Base-by-base conservation (phyloP, 2,797 vertebrate species). In the Hypotaenidia philippensis region DNA sequence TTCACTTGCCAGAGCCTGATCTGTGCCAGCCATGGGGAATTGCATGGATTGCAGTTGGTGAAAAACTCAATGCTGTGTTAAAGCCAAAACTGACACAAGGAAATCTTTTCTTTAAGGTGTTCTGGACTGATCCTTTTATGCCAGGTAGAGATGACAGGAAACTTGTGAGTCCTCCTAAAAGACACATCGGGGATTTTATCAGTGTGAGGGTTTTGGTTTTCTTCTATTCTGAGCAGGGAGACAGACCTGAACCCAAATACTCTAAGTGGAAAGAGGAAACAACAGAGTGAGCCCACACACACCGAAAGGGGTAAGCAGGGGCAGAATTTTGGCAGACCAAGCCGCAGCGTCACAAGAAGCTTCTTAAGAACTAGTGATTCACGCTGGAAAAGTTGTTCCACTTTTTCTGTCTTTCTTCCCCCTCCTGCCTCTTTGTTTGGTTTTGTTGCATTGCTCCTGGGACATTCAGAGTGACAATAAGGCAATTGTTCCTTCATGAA, bases 401-500 rank as follows among this genome's bases (percentile, higher is more conserved):
- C 68, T 65, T 80, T 89, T 95, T 78, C 60, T 83, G 60, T 44
- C 80, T 86, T 83, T 90, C 77, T 82, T 90, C 52, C 50, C 49
- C 34, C 61, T 56, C 34, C 53, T 11, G 8, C 63, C 44, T 79
- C 75, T 94, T 75, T 89, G 69, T 93, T 97, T 95, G 83, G 82
- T 66, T 93, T 87, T 31, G 63, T 79, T 95, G 87, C 47, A 53
- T 56, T 90, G 93, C 89, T 96, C 90, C 89, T 96, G 95, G 94
- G 96, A 97, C 74, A 17, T 87, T 89, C 89, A 63, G 72, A 88
- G 74, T 80, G 93, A 96, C 95, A 95, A 94, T 94, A 94, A 88
- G 88, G 83, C 77, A 90, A 89, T 96, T 97, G 94, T 97, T 97
- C 86, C 90, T 96, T 96, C 92, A 76, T 90, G 87, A 89, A 50